Base-by-base conservation (phyloP, 1,140 invertebrate genomes). In the Micrasema longulum region DNA sequence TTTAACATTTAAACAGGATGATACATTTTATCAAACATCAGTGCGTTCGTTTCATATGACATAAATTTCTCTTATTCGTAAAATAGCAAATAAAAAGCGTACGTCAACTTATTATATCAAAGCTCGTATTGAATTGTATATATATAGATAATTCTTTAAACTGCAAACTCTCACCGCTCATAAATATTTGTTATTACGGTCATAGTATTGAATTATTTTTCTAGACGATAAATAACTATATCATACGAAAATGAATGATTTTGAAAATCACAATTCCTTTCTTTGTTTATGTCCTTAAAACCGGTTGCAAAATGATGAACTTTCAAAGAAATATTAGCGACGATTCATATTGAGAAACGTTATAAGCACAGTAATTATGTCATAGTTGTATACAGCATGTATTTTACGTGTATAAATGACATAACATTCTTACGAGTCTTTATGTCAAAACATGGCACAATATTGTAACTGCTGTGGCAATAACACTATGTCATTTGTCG, bases 391-490 rank as follows among this genome's bases (percentile, higher is more conserved):
- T 31, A 31, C 26, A 53, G 31, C 53, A 68, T 43, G 22, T 57
- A 45, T 26, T 69, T 31, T 69, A 31, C 47, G 36, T 57, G 16
- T 69, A 57, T 48, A 36, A 47, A 52, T 60, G 47, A 69, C 36
- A 63, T 73, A 66, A 73, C 48, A 63, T 57, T 69, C 53, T 73
- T 71, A 64, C 31, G 53, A 64, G 43, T 64, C 48, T 71, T 52
- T 71, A 60, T 67, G 69, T 71, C 66, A 71, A 75, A 75, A 75
- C 69, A 75, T 67, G 73, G 55, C 73, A 68, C 73, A 75, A 75
- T 71, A 72, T 75, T 69, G 69, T 69, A 65, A 71, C 69, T 65
- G 62, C 45, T 26, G 38, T n/a, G 60, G 65, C 69, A 72, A 75
- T 75, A 75, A 75, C 73, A 71, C 64, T 75, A 69, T 50, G 65